Base-by-base conservation (phyloP, 2,797 vertebrate species). In the Poliocrania exsul region DNA sequence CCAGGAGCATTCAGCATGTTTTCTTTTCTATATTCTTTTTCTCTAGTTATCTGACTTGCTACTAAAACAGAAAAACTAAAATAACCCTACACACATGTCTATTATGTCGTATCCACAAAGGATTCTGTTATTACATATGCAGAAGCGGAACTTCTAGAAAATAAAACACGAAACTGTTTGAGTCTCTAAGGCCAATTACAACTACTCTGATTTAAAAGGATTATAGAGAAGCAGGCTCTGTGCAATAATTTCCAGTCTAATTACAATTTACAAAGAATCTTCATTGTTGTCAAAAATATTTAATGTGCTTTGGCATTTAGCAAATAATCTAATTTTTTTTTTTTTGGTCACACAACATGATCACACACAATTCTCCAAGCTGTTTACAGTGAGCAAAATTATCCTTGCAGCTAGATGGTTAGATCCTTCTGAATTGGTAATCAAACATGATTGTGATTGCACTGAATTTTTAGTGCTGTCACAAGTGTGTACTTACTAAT, bases 261-360 rank as follows among this genome's bases (percentile, higher is more conserved):
- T 97, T 97, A 97, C 96, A 97, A 97, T 97, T 97, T 97, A 97
- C 96, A 97, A 97, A 97, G 97, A 96, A 97, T 97, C 96, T 97
- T 96, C 95, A 97, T 96, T 97, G 97, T 97, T 97, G 95, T 97
- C 94, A 97, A 97, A 97, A 97, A 96, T 97, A 97, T 97, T 97
- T 97, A 97, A 96, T 97, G 96, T 97, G 97, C 91, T 95, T 97
- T 97, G 95, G 97, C 96, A 95, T 97, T 96, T 94, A 96, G 96
- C 96, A 97, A 97, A 97, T 97, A 97, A 97, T 97, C 96, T 97
- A 97, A 97, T 97, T 79, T 83, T 94, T 90, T 94, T 95, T 97
- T 94, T 94, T 88, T 88, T 89, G 93, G 97, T 97, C 96, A 97
- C 96, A 97, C 95, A 95, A 96, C 96, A 97, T 91, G 97, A 97